A percentile compares a stretch with the other conserved stretches of the same genome.
Evolutionary conservation across 2,888 invertebrate species (phyloP).

Genomic region (Andrena dorsata): DNA sequence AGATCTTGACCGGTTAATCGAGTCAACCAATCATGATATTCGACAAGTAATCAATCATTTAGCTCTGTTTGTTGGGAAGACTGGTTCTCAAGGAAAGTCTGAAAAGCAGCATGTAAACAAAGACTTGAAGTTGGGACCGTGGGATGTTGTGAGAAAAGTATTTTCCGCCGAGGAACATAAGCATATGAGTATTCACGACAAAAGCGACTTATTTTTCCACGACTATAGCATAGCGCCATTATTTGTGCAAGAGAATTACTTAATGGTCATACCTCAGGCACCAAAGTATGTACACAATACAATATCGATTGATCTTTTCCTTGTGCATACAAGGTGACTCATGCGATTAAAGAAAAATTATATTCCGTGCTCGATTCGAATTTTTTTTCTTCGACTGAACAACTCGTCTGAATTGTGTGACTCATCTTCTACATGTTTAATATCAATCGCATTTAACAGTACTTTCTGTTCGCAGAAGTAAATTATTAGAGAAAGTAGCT

Average conservation of each 20-base stretch:
- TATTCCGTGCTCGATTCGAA: not conserved
- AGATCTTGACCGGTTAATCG: constrained; percentile 93
- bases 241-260: constrained; percentile 99
- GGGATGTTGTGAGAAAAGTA: constrained; percentile 96
- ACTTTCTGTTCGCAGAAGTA: constrained; percentile 18
- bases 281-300: constrained; percentile 87
- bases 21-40: constrained; percentile 96
- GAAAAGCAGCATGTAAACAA: constrained; percentile 86
- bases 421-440: not conserved
- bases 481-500: constrained; percentile 88
- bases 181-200: constrained; percentile 92
- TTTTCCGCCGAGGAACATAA: constrained; percentile 93
- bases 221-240: constrained; percentile 98
- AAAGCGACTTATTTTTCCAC: constrained; percentile 96
- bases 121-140: constrained; percentile 95
- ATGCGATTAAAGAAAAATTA: not conserved
- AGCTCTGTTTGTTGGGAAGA: constrained; percentile 89
- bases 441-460: not conserved
- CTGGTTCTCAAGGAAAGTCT: constrained; percentile 39
- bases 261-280: constrained; percentile 91
- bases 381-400: constrained; percentile 66
- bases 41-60: constrained; percentile 96
- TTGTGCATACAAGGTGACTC: not conserved
- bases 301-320: not conserved
- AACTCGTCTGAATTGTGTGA: not conserved